Base-by-base conservation (phyloP, 2,888 invertebrate genomes). In the Dryomyza anilis region DNA sequence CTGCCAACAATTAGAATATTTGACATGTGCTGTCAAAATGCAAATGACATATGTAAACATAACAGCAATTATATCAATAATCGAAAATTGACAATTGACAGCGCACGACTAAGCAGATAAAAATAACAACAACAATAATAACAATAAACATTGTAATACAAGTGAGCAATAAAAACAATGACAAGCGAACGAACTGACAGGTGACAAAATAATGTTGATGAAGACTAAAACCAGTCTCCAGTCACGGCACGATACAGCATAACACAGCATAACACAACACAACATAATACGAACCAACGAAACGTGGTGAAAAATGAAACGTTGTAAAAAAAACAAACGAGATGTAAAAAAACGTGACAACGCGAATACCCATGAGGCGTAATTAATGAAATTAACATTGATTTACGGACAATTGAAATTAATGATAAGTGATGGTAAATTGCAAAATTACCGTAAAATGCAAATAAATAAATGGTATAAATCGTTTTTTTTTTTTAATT, bases 191-290 rank as follows among this genome's bases (percentile, higher is more conserved):
- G 19, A 12, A 52, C 59, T 67, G 68, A 66, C 71, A 69, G 69
- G 66, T 68, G 67, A 69, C 69, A 68, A 67, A 69, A 68, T 69
- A 69, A 69, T 65, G 68, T 65, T 60, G 64, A 68, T 63, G 64
- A 64, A 68, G 64, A 65, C 67, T 69, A 23, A 43, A 45, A 29
- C 8, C 23, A 19, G 48, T 14, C 7, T 48, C 23, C 8, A 48
- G 8, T 39, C 14, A n/a, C 12, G 7, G 39, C 7, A n/a, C 12
- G n/a, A 39, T n/a, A n/a, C 12, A n/a, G 4, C 39, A n/a, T 3
- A 39, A 39, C 39, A n/a, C 7, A n/a, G 7, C 39, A 39, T 3
- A n/a, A n/a, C 39, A 7, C 39, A 39, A n/a, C 3, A 39, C 39
- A 12, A n/a, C n/a, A n/a, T n/a, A n/a, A n/a, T n/a, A n/a, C n/a